These are phyloP conservation scores for Melitaea athalia DNA, from an alignment of 2,888 invertebrate species.

Conservation along the genomic window DNA sequence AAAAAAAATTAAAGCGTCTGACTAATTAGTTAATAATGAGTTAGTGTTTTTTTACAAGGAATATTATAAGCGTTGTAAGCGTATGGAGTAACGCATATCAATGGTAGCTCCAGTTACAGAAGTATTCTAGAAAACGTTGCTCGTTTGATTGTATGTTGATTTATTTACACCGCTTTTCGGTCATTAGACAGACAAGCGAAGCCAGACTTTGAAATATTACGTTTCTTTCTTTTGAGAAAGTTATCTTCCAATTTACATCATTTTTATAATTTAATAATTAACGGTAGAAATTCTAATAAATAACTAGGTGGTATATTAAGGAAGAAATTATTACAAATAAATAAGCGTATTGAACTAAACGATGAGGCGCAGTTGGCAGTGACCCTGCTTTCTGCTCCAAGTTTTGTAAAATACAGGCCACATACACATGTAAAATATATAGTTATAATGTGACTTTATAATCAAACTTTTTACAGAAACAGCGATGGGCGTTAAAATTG, in stretches of 20 bases:
- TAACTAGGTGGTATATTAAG: not conserved
- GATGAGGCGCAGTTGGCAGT: too few relatives aligned
- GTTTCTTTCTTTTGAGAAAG: slow-evolving; percentile 12
- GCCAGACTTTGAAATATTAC: slow-evolving; percentile 26
- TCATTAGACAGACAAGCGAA: slow-evolving; percentile 34
- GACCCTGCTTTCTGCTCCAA: too few relatives aligned
- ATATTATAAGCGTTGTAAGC: not conserved
- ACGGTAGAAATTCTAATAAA: not conserved
- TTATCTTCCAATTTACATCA: not conserved
- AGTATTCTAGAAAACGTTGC: slow-evolving; percentile 21
- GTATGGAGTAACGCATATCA: slow-evolving; percentile 9
- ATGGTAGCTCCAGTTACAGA: slow-evolving; percentile 20
- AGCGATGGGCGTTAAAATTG: slow-evolving; percentile 68
- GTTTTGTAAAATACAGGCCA: too few relatives aligned
- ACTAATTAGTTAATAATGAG: not conserved
- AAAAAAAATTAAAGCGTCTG: too few relatives aligned
- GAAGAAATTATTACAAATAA: too few relatives aligned
- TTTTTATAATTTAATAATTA: not conserved
- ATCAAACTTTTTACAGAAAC: slow-evolving; percentile 69
- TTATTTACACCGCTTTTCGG: slow-evolving; percentile 28
- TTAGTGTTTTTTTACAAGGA: too few relatives aligned
- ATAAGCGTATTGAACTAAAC: too few relatives aligned
- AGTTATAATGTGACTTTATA: not conserved
- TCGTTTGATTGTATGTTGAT: slow-evolving; percentile 24
- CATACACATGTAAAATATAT: too few relatives aligned